These are phyloP conservation scores for Enteromius treurensis DNA, from an alignment of 2,797 vertebrate genomes.

Conservation along the genomic window DNA sequence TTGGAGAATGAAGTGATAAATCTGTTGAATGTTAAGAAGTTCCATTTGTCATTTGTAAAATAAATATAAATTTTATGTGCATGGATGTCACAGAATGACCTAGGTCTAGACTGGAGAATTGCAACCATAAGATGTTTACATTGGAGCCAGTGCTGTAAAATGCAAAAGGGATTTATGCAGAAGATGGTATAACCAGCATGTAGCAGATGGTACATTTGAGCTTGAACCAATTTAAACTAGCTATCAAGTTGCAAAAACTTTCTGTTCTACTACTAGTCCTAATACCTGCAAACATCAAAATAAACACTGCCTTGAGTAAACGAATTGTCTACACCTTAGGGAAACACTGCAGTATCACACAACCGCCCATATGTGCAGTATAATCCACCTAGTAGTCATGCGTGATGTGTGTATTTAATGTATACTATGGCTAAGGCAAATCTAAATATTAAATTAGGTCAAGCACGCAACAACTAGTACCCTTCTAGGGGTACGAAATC, in stretches of 20 bases:
- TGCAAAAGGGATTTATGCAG: neutral
- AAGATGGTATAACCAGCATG: neutral
- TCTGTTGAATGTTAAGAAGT: neutral
- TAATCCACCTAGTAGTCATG: neutral
- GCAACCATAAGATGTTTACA: neutral
- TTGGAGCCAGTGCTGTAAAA: neutral
- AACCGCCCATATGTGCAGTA: neutral
- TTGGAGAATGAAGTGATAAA: neutral
- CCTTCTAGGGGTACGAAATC: neutral
- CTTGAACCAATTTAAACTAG: neutral
- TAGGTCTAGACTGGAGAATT: neutral
- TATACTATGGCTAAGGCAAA: conserved; percentile 16
- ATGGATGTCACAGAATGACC: neutral
- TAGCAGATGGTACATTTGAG: neutral
- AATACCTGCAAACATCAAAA: neutral
- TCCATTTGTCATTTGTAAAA: neutral
- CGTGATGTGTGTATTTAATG: neutral
- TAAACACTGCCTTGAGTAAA: neutral
- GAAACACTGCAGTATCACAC: conserved; percentile 14
- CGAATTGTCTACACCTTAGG: neutral
- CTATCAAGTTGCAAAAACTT: neutral
- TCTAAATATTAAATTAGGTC: conserved; percentile 15
- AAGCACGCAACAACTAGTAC: neutral
- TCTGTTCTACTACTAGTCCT: neutral
- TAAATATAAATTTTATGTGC: neutral